Conservation (phyloP, 1,140 invertebrate genomes). For the Doryteuthis pealeii region DNA sequence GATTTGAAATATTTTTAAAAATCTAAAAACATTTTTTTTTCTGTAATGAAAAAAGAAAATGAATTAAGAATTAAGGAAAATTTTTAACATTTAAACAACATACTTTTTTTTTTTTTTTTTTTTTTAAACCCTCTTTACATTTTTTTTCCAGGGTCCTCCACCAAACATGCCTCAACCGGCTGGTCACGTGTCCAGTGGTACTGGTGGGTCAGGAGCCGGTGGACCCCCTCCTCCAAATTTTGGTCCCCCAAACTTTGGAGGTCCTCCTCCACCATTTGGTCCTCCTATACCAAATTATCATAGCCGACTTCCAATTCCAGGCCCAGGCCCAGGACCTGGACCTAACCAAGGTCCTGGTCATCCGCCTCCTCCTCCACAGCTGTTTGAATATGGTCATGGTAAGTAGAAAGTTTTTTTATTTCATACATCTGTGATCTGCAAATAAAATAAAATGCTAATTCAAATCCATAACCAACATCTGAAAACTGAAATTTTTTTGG, state of each 20-base stretch:
- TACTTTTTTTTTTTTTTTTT: too few relatives aligned
- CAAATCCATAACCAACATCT: too few relatives aligned
- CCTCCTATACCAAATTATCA: slow-evolving; percentile 22
- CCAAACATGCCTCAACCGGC: not conserved
- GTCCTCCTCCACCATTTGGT: slow-evolving; percentile 7
- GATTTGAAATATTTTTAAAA: too few relatives aligned
- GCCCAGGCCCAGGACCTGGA: not conserved
- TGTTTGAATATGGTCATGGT: slow-evolving; percentile 49
- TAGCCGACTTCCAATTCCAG: slow-evolving; percentile 20
- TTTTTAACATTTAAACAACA: too few relatives aligned
- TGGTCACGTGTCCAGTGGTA: not conserved
- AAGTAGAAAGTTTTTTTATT: slow-evolving; percentile 7
- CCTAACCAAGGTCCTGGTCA: not conserved
- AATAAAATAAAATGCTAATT: too few relatives aligned
- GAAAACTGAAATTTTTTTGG: too few relatives aligned
- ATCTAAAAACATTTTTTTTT: too few relatives aligned
- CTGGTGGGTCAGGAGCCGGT: not conserved
- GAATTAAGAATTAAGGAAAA: too few relatives aligned
- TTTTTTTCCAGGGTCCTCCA: not conserved
- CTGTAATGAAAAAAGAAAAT: too few relatives aligned
- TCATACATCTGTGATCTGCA: too few relatives aligned
- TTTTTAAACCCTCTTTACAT: too few relatives aligned
- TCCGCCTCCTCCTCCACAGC: slow-evolving; percentile 30
- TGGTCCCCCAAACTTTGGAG: slow-evolving; percentile 12
- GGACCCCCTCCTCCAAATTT: not conserved